These are phyloP conservation scores for Rhynchomys soricoides DNA, from an alignment of 2,113 vertebrate species.

Conservation along the genomic window DNA sequence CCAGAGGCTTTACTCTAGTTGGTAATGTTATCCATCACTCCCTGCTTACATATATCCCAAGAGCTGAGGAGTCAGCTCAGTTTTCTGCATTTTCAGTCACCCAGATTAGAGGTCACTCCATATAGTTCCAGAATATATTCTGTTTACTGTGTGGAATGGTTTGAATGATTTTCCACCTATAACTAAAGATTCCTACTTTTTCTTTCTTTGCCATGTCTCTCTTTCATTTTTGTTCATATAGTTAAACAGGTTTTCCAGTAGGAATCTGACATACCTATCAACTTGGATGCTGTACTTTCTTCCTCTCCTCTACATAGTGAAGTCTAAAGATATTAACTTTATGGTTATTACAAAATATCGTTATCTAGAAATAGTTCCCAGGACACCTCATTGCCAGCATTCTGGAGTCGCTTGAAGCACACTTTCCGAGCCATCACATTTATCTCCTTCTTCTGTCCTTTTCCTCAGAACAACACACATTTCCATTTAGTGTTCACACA, in stretches of 20 bases:
- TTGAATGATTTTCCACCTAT: background rate
- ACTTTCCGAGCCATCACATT: accelerated
- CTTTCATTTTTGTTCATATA: background rate
- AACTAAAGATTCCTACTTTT: background rate
- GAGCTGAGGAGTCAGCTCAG: too few relatives aligned
- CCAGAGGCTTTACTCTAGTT: background rate
- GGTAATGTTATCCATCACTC: background rate
- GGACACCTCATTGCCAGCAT: background rate
- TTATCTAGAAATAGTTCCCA: background rate
- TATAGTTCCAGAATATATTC: background rate
- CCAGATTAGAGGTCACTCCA: background rate
- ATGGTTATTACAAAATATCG: too few relatives aligned
- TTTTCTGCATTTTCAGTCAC: background rate
- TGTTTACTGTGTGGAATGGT: background rate
- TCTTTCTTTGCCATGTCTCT: background rate
- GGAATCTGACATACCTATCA: background rate
- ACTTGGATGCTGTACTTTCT: background rate
- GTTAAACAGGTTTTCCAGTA: background rate
- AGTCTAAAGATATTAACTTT: background rate
- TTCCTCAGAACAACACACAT: background rate
- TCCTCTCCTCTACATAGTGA: background rate
- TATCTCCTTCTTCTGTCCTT: background rate
- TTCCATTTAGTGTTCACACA: background rate
- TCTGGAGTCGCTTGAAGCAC: background rate
- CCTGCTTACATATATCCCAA: background rate